A percentile compares a stretch with the other conserved stretches of the same genome.
Conservation (phyloP, 2,113 vertebrate species). For the Ameiurus melas region DNA sequence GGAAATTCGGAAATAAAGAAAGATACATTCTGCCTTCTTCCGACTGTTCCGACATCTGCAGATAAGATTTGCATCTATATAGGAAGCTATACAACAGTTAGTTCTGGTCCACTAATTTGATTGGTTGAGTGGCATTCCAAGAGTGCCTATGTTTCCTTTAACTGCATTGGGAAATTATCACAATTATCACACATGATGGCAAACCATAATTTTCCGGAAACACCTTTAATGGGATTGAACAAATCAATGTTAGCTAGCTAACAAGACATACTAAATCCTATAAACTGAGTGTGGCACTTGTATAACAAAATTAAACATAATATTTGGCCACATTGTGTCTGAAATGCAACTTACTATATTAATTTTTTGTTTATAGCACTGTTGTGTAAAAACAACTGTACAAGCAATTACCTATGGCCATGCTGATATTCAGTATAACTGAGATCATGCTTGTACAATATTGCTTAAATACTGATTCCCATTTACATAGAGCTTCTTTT, state of each 20-base stretch:
- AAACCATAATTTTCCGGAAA: too few species aligned
- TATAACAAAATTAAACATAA: not conserved
- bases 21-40: not conserved
- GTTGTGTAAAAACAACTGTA: not conserved
- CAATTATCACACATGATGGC: not conserved
- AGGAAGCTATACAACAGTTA: not conserved
- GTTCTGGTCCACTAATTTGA: not conserved
- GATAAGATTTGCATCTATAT: not conserved
- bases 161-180: not conserved
- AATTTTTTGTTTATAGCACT: not conserved
- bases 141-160: not conserved
- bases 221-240: not conserved
- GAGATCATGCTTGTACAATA: too few species aligned
- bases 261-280: not conserved
- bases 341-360: not conserved
- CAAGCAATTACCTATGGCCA: not conserved
- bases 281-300: not conserved
- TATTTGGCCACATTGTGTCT: not conserved
- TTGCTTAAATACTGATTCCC: too few species aligned
- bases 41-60: not conserved
- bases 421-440: too few species aligned
- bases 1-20: not conserved
- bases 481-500: not conserved
- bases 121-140: not conserved
- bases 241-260: not conserved